These are phyloP conservation scores for Imbricaverruca yamaguchii DNA, from an alignment of 2,888 invertebrate genomes.

Conservation along the genomic window DNA sequence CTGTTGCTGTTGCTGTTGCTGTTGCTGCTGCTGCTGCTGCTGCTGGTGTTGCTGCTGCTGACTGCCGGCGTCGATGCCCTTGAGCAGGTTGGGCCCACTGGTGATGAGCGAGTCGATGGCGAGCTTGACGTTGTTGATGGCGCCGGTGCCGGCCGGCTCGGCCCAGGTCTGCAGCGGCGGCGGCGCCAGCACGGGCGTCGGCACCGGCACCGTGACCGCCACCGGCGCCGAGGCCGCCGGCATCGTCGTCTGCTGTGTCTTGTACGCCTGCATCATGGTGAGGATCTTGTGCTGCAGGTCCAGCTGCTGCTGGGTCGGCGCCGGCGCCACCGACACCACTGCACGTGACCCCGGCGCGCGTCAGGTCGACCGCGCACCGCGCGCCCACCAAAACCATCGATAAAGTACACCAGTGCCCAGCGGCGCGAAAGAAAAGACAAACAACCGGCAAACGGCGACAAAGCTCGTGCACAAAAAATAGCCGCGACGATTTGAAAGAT, in stretches of 20 bases:
- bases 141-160: conserved; percentile 5
- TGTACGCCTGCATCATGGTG: conserved; percentile 56
- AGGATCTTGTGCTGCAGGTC: conserved; percentile 70
- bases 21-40: conserved; percentile 24
- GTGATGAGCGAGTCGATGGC: conserved; percentile 10
- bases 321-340: conserved; percentile 24
- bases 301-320: conserved; percentile 45
- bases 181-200: conserved; percentile 25
- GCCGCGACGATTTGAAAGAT: too few relatives aligned
- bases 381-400: too few relatives aligned
- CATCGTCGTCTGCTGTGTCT: conserved; percentile 40
- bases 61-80: neutral
- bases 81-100: conserved; percentile 25
- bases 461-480: too few relatives aligned
- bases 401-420: neutral
- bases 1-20: conserved; percentile 29
- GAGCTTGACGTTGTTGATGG: neutral
- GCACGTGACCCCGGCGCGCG: neutral
- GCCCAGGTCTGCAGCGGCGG: conserved; percentile 29
- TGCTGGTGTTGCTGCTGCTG: conserved; percentile 26
- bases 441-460: too few relatives aligned
- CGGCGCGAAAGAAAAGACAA: neutral
- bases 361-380: too few relatives aligned
- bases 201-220: conserved; percentile 13
- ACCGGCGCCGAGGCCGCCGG: conserved; percentile 37